Evolutionary conservation across 2,888 invertebrate genomes (phyloP).

Genomic region (Julus scanicus): DNA sequence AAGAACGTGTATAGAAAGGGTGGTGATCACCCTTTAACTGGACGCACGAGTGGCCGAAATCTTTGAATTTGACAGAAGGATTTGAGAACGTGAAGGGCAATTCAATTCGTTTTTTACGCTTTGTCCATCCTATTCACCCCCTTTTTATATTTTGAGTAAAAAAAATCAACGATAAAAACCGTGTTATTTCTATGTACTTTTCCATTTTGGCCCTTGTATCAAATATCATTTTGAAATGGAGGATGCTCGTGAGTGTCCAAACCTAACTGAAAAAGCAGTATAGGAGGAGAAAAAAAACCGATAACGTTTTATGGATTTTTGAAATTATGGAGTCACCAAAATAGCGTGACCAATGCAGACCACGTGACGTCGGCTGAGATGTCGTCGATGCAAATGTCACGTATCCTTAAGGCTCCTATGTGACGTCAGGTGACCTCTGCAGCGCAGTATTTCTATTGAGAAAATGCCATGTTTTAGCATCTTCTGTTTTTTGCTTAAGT

Average conservation of each 20-base stretch:
- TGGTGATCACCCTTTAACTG: conserved; percentile 26
- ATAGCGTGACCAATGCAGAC: background rate
- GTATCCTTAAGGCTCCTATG: background rate
- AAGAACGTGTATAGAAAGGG: background rate
- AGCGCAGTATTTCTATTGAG: background rate
- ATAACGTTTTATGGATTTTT: conserved; percentile 11
- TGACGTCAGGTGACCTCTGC: background rate
- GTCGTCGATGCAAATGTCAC: too few relatives aligned
- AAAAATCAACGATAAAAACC: background rate
- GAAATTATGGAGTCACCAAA: background rate
- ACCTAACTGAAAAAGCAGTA: background rate
- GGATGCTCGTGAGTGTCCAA: conserved; percentile 2
- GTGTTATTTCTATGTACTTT: background rate
- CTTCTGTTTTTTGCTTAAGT: background rate
- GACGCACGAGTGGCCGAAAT: conserved; percentile 19
- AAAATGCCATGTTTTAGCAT: background rate
- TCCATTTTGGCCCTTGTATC: conserved; percentile 16
- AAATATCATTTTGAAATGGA: conserved; percentile 4
- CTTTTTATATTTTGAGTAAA: background rate
- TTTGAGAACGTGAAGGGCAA: conserved; percentile 28
- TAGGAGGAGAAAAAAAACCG: background rate
- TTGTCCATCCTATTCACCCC: background rate
- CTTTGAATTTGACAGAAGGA: conserved; percentile 21
- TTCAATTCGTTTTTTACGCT: conserved; percentile 27
- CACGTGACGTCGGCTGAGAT: background rate